These are phyloP conservation scores for Charanyca ferruginea DNA, from an alignment of 2,888 invertebrate species.

Conservation along the genomic window DNA sequence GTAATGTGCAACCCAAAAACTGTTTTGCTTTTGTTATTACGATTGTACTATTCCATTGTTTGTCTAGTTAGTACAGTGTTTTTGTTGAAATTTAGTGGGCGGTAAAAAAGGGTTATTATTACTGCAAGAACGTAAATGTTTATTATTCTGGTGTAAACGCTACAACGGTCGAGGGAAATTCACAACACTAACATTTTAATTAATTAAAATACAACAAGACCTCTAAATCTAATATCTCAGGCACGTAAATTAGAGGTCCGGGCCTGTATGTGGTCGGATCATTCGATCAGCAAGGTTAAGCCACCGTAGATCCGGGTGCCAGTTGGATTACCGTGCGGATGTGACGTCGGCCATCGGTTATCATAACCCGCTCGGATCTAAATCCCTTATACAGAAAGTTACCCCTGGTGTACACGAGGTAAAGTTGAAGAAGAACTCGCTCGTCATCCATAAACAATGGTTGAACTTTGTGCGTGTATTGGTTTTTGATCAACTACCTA, in stretches of 20 bases:
- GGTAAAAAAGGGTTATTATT: slow-evolving; percentile 18
- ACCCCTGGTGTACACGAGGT: slow-evolving; percentile 12
- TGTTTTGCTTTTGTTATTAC: slow-evolving; percentile 53
- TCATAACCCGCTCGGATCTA: slow-evolving; percentile 38
- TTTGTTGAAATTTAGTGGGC: slow-evolving; percentile 34
- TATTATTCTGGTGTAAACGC: background rate
- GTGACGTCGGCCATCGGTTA: slow-evolving; percentile 49
- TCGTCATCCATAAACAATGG: slow-evolving; percentile 49
- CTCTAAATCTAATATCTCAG: slow-evolving; percentile 28
- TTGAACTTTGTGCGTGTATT: slow-evolving; percentile 50
- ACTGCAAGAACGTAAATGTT: slow-evolving; percentile 10
- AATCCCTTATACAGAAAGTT: slow-evolving; percentile 53
- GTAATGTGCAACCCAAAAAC: slow-evolving; percentile 51
- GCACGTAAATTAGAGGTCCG: slow-evolving; percentile 44
- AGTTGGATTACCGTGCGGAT: slow-evolving; percentile 53
- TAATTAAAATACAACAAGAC: slow-evolving; percentile 37
- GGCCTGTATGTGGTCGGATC: slow-evolving; percentile 39
- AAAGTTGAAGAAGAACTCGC: slow-evolving; percentile 42
- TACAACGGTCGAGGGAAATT: slow-evolving; percentile 8
- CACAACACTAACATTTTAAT: slow-evolving; percentile 27
- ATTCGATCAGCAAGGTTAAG: slow-evolving; percentile 55
- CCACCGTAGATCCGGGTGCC: slow-evolving; percentile 50
- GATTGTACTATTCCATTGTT: slow-evolving; percentile 56
- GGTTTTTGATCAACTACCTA: slow-evolving; percentile 41
- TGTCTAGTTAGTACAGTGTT: slow-evolving; percentile 39